A percentile compares a stretch with the other conserved stretches of the same genome.
Conservation (phyloP, 2,113 vertebrate genomes). For the Nothoprocta perdicaria region DNA sequence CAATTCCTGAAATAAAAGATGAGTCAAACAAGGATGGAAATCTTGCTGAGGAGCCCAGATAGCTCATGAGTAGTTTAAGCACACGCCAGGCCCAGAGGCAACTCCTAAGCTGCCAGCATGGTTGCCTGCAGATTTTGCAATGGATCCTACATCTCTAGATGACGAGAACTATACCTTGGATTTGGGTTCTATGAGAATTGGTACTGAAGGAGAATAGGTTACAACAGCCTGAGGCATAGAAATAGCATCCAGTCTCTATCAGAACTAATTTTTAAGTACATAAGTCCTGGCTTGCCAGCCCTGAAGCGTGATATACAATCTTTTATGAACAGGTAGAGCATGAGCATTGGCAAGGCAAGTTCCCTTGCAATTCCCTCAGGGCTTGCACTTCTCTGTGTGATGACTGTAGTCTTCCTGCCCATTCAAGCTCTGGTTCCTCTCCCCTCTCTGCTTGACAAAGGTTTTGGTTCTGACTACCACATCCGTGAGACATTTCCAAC, state of each 20-base stretch:
- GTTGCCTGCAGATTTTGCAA: constrained; percentile 50
- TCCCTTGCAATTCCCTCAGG: not conserved
- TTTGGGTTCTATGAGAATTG: not conserved
- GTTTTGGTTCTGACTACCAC: not conserved
- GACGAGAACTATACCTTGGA: not conserved
- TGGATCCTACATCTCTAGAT: constrained; percentile 19
- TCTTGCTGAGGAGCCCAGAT: constrained; percentile 47
- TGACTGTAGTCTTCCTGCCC: not conserved
- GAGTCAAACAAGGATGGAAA: constrained; percentile 67
- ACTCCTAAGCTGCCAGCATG: not conserved
- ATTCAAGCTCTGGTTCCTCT: not conserved
- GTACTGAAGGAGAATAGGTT: not conserved
- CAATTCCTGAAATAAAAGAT: constrained; percentile 56
- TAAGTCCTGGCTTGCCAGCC: constrained; percentile 51
- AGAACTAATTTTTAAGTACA: constrained; percentile 38
- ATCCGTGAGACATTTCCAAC: not conserved
- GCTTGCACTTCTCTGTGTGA: not conserved
- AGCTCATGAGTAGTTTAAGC: constrained; percentile 42
- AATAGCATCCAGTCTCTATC: constrained; percentile 1
- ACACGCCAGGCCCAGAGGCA: constrained; percentile 65
- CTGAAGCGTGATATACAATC: not conserved
- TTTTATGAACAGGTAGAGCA: not conserved
- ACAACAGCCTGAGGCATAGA: constrained; percentile 17
- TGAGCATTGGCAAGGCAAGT: not conserved
- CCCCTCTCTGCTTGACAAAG: not conserved